Percentiles rank a stretch among this genome's conserved stretches.
These are phyloP conservation scores for Naso thynnoides DNA, from an alignment of 2,797 vertebrate species.

Conservation along the genomic window DNA sequence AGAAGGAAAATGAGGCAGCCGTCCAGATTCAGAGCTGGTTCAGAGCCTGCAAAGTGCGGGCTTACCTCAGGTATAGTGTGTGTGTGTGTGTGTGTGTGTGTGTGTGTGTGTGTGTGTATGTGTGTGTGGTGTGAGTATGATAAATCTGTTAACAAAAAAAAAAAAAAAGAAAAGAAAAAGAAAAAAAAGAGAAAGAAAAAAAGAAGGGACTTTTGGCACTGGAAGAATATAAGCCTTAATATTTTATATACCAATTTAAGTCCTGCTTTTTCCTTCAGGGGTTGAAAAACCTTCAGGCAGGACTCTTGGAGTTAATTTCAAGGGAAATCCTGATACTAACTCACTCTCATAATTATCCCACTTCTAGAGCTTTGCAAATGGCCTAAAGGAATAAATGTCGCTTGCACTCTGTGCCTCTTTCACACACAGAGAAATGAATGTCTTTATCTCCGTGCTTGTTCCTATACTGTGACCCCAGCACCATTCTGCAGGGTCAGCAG, in stretches of 20 bases:
- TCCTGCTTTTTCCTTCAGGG: conserved; percentile 21
- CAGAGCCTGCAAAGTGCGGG: conserved; percentile 86
- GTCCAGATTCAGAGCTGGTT: conserved; percentile 92
- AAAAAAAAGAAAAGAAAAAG: not conserved
- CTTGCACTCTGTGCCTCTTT: conserved; percentile 67
- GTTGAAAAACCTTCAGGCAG: conserved; percentile 42
- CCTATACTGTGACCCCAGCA: conserved; percentile 78
- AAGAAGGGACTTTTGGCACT: not conserved
- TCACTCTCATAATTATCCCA: conserved; percentile 71
- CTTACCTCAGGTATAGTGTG: conserved; percentile 88
- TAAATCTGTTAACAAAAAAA: conserved; percentile 1
- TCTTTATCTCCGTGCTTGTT: conserved; percentile 65
- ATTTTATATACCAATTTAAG: conserved; percentile 42
- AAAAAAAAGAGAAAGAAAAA: conserved; percentile 10
- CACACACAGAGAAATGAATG: conserved; percentile 74
- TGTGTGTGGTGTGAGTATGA: too few species aligned
- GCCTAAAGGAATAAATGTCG: conserved; percentile 76
- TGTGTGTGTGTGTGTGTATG: too few species aligned
- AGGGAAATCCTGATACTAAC: conserved; percentile 66
- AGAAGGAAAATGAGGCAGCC: conserved; percentile 83
- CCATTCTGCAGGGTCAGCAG: conserved; percentile 87
- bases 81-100: conserved; percentile 7
- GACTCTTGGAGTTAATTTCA: conserved; percentile 61
- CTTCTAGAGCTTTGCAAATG: conserved; percentile 79
- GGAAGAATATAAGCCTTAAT: conserved; percentile 30